Base-by-base conservation (phyloP, 2,888 invertebrate species). In the Drosophila cognata region DNA sequence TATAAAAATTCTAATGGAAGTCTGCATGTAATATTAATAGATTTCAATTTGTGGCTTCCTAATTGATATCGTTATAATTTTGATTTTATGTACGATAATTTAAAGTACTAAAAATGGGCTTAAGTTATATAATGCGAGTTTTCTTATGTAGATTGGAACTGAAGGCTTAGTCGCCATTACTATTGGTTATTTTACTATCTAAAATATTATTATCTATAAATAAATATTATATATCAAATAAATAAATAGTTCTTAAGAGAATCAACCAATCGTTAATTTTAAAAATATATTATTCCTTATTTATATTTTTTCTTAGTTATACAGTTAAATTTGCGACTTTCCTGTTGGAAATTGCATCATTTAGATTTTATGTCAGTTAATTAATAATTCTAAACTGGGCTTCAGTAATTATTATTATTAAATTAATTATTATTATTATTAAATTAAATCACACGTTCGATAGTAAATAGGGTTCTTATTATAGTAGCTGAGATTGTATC, bases 31-130 rank as follows among this genome's bases (percentile, higher is more conserved):
- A 71, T 65, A 74, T 63, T 52, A 67, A 41, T 50, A 25, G 53
- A 35, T 52, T 33, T 71, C 31, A 76, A 64, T 65, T 63, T 75
- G 73, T 63, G 88, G 77, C 57, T 71, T 65, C 67, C 77, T 70
- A 79, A 88, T 82, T 79, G 52, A 16, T 25, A 16, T 46, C 25
- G 16, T 8, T 8, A 46, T 16, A 1, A 46, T 16, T 46, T 25
- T 7, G 16, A 16, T 13, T 6, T 16, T 13, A 46, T 25, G 0
- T 25, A 4, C 4, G 11, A 38, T 71, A 63, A 71, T 21, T 58
- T 18, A 25, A 58, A 31, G 48, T 16, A 4, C 29, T 36, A n/a
- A 36, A 46, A 35, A 25, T 18, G 2, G 16, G 35, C 16, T 41
- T 29, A 2, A n/a, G 1, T 16, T 50, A 7, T 60, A 21, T 10